phyloP scores from a whole-genome alignment of 2,797 vertebrate species.

The Neomorphus geoffroyi region DNA sequence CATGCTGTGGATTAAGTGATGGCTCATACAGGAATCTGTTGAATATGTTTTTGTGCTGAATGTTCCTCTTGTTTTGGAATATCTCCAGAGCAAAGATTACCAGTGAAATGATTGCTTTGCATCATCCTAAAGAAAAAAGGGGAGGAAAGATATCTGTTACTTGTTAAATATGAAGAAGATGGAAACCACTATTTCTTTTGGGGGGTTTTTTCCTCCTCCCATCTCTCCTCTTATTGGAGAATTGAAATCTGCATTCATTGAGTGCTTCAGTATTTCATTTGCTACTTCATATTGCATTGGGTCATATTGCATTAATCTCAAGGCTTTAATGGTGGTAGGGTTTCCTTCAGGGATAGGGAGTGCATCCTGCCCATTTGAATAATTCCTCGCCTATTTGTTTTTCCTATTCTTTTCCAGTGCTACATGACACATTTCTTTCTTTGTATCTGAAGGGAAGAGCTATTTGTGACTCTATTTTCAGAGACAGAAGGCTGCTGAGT shows the following conservation, averaged over 20 bases:
- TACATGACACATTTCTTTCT: background rate
- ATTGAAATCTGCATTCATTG: background rate
- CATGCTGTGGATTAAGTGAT: background rate
- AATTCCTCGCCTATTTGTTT: background rate
- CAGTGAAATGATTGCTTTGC: constrained; percentile 8
- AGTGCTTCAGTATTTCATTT: background rate
- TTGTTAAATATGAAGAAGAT: background rate
- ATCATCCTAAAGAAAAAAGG: background rate
- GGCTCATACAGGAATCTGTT: constrained; percentile 11
- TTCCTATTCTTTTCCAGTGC: background rate
- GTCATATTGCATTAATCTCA: background rate
- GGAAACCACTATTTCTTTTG: background rate
- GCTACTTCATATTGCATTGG: background rate
- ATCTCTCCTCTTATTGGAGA: background rate
- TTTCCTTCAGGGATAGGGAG: background rate
- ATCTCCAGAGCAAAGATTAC: constrained; percentile 43
- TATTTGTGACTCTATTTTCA: background rate
- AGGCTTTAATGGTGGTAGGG: background rate
- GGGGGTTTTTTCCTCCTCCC: background rate
- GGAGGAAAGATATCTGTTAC: background rate
- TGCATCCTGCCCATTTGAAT: background rate
- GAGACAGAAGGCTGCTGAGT: background rate
- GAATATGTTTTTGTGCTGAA: background rate
- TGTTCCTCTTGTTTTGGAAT: constrained; percentile 11
- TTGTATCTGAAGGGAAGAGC: background rate